phyloP scores from a whole-genome alignment of 92 coral and sea anemone species.

The Bergia puertoricense region DNA sequence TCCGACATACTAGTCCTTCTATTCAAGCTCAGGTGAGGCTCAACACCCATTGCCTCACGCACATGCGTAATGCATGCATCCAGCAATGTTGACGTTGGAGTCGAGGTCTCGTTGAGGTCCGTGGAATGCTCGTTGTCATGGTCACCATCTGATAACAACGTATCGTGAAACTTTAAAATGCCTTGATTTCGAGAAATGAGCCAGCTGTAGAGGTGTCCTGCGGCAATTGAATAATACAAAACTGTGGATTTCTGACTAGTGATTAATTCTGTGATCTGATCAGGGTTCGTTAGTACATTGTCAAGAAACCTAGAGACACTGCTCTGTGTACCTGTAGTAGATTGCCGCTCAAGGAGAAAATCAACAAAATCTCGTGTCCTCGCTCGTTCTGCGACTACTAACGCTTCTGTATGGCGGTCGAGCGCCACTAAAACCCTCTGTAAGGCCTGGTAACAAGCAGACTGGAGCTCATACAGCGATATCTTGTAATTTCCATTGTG shows the following conservation, averaged over 20 bases:
- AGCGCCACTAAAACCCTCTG: slow-evolving; percentile 92
- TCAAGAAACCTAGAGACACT: slow-evolving; percentile 53
- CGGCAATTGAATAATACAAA: slow-evolving; percentile 90
- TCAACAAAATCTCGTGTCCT: slow-evolving; percentile 89
- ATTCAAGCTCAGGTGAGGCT: slow-evolving; percentile 84
- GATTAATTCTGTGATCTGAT: slow-evolving; percentile 88
- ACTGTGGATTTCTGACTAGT: slow-evolving; percentile 72
- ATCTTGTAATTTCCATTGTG: slow-evolving; percentile 84
- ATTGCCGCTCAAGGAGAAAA: slow-evolving; percentile 87
- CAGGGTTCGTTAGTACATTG: slow-evolving; percentile 62
- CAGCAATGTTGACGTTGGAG: slow-evolving; percentile 72
- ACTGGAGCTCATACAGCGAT: slow-evolving; percentile 88
- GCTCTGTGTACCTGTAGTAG: slow-evolving; percentile 44
- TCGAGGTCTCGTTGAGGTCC: slow-evolving; percentile 77
- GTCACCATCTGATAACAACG: slow-evolving; percentile 83
- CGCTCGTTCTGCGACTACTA: slow-evolving; percentile 94
- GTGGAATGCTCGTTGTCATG: slow-evolving; percentile 59
- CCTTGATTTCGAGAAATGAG: slow-evolving; percentile 84
- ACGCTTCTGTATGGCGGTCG: slow-evolving; percentile 84
- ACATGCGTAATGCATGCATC: slow-evolving; percentile 93
- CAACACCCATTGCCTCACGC: slow-evolving; percentile 96
- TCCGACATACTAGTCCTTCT: slow-evolving; percentile 79
- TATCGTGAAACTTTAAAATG: slow-evolving; percentile 89
- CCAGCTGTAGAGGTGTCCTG: slow-evolving; percentile 97
- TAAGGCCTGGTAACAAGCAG: slow-evolving; percentile 89